Conservation (phyloP, 2,797 vertebrate species). For the Syngnathus rostellatus region DNA sequence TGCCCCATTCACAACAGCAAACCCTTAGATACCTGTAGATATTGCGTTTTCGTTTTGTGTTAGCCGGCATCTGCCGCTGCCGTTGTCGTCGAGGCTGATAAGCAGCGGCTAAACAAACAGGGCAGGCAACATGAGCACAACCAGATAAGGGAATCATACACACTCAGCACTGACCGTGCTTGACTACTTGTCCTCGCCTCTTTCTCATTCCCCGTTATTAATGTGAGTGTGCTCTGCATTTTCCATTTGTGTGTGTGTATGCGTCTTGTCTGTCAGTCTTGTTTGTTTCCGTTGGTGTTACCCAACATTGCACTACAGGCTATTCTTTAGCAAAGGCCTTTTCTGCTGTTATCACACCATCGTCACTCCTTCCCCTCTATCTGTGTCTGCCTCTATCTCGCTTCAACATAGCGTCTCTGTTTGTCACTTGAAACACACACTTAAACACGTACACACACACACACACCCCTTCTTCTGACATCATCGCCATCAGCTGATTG, state of each 20-base stretch:
- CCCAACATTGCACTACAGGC: conserved; percentile 50
- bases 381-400: conserved; percentile 31
- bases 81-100: conserved; percentile 58
- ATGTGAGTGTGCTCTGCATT: not conserved
- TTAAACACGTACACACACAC: not conserved
- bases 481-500: conserved; percentile 70
- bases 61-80: conserved; percentile 47
- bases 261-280: conserved; percentile 2
- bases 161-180: conserved; percentile 45
- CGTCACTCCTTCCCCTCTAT: conserved; percentile 32
- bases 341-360: conserved; percentile 53
- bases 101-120: conserved; percentile 65
- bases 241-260: not conserved
- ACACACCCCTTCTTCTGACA: conserved; percentile 22
- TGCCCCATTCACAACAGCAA: conserved; percentile 26
- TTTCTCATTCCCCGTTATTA: conserved; percentile 29
- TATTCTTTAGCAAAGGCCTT: conserved; percentile 49
- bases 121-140: conserved; percentile 54
- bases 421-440: conserved; percentile 16
- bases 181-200: conserved; percentile 45
- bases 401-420: conserved; percentile 26
- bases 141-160: conserved; percentile 59
- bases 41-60: conserved; percentile 29
- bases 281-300: conserved; percentile 27
- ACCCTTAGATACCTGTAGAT: conserved; percentile 43